A percentile compares a stretch with the other conserved stretches of the same genome.
Evolutionary conservation across 1,140 invertebrate genomes (phyloP).

Genomic region (Heliothis virescens): DNA sequence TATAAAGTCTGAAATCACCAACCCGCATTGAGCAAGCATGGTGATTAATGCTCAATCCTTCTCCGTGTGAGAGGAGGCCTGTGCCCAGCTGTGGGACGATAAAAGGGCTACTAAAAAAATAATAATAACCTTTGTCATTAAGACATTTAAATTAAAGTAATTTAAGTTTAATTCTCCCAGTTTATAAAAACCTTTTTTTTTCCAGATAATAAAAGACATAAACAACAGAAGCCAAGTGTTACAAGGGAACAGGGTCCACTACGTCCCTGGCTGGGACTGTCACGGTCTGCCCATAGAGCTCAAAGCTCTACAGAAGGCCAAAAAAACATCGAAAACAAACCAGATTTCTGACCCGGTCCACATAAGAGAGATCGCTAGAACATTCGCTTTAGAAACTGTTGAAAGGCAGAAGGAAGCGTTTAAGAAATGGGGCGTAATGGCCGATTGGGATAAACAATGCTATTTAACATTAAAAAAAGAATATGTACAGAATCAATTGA

Average conservation of each 20-base stretch:
- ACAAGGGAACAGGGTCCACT: conserved; percentile 93
- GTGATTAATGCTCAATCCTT: no score
- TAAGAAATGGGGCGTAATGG: conserved; percentile 96
- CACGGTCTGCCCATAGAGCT: conserved; percentile 99
- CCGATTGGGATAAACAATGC: conserved; percentile 93
- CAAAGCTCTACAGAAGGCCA: conserved; percentile 90
- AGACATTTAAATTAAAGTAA: no score
- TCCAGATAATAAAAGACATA: conserved; percentile 97
- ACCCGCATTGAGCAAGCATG: no score
- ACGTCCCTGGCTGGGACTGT: conserved; percentile 99
- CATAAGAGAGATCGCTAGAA: conserved; percentile 90
- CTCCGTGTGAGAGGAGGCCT: no score
- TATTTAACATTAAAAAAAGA: conserved; percentile 93
- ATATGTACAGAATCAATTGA: conserved; percentile 94
- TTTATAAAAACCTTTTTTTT: no score
- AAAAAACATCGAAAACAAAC: conserved; percentile 68
- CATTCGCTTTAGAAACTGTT: conserved; percentile 93
- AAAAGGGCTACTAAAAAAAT: no score
- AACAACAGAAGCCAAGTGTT: conserved; percentile 93
- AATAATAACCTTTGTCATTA: no score
- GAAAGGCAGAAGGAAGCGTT: conserved; percentile 92
- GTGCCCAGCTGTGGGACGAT: no score
- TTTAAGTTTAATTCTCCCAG: no score
- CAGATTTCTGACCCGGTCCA: conserved; percentile 86
- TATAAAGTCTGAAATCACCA: no score